A percentile compares a stretch with the other conserved stretches of the same genome.
These are phyloP conservation scores for Fistularia tabacaria DNA, from an alignment of 2,797 vertebrate species.

Conservation along the genomic window DNA sequence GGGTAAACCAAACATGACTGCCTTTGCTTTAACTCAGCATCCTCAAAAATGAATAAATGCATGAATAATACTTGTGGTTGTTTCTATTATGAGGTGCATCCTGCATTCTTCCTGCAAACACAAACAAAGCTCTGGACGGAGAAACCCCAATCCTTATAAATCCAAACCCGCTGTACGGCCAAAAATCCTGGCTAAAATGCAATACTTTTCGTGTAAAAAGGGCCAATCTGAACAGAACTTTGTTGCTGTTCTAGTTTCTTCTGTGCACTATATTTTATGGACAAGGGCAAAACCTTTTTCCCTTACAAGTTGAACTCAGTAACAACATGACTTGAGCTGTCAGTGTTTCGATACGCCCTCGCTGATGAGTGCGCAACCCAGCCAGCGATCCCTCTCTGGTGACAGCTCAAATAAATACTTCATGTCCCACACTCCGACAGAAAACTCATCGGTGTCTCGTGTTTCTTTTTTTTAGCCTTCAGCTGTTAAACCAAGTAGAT, in stretches of 20 bases:
- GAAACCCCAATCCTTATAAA: too few relatives aligned
- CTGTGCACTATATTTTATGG: background rate
- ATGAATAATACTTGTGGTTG: too few relatives aligned
- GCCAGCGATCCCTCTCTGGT: conserved; percentile 23
- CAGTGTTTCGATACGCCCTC: conserved; percentile 12
- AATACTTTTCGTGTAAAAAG: too few relatives aligned
- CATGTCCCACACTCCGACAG: conserved; percentile 17
- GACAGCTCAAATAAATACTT: conserved; percentile 44
- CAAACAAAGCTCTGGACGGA: too few relatives aligned
- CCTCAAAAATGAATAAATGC: too few relatives aligned
- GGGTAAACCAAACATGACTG: too few relatives aligned
- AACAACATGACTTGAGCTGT: conserved; percentile 2
- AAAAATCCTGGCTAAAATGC: too few relatives aligned
- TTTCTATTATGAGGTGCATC: too few relatives aligned
- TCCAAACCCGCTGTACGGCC: too few relatives aligned
- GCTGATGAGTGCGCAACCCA: conserved; percentile 18
- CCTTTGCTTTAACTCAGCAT: too few relatives aligned
- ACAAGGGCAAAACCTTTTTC: conserved; percentile 5
- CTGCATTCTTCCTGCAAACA: background rate
- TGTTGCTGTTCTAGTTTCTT: conserved; percentile 6
- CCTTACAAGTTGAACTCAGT: conserved; percentile 12
- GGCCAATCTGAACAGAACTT: too few relatives aligned
- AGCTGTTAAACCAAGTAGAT: background rate
- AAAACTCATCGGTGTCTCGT: conserved; percentile 12
- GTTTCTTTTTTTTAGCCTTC: background rate